Evolutionary conservation across 2,797 vertebrate species (phyloP), one percentile per base, ranked within the genome.

Genomic region (Oceanodroma leucorhoa): DNA sequence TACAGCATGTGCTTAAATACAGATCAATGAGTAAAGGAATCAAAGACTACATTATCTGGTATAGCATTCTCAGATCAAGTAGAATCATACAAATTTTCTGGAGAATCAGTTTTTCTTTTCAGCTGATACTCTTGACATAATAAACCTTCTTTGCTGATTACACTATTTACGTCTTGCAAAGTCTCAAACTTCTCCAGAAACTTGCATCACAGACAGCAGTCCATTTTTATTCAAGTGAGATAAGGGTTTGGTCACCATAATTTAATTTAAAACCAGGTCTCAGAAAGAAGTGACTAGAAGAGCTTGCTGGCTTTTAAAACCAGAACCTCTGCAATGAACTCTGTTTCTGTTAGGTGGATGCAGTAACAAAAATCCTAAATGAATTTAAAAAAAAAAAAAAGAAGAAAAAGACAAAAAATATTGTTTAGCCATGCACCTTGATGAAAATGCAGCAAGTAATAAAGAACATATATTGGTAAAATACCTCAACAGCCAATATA

Each of bases 181-280:
- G 58, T 82, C 55, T 87, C 38, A 78, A 43, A 83, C 43, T 93
- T n/a, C 43, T 77, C 91, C 71, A 89, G 82, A 94, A 96, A 94
- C 67, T 6, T 58, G 51, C 34, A 66, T 93, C 58, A 84, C 94
- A 96, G 87, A 80, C 17, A 62, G 29, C 24, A 72, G 58, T 92
- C 83, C 16, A 46, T 91, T 94, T 95, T 95, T 41, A 78, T 87
- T 64, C 17, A 72, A n/a, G 53, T 30, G 41, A 93, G 64, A 77
- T 48, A 85, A 83, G n/a, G 53, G 27, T 66, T 82, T 92, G 65
- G 72, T 65, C n/a, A 82, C 54, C 43, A 45, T 66, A 78, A 94
- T 50, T 90, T 72, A 41, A 90, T 75, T 94, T 86, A 94, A 92
- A 94, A 89, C 16, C 41, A 84, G 29, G 41, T 66, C 48, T 91